Percentiles rank a stretch among this genome's conserved stretches.
Evolutionary conservation across 2,797 vertebrate genomes (phyloP).

Genomic region (Iguana delicatissima): DNA sequence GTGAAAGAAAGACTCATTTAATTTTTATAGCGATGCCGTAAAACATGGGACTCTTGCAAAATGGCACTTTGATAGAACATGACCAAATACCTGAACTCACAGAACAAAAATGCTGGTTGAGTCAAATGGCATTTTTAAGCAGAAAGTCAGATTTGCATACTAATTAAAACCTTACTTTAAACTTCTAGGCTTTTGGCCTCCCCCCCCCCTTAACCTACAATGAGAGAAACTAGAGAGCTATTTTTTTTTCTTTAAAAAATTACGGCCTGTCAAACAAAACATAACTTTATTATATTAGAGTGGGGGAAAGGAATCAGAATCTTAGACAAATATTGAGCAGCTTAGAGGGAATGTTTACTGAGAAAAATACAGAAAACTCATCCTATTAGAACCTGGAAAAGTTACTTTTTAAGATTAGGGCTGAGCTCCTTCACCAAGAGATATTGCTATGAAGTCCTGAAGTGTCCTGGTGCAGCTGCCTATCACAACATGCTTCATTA

Average conservation of each 20-base stretch:
- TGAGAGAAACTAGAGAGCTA: slow-evolving; percentile 79
- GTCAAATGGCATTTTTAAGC: slow-evolving; percentile 84
- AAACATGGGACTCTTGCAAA: slow-evolving; percentile 76
- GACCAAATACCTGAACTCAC: slow-evolving; percentile 80
- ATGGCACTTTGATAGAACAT: slow-evolving; percentile 82
- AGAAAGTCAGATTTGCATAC: slow-evolving; percentile 82
- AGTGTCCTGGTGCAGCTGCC: too few species aligned
- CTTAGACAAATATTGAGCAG: slow-evolving; percentile 32
- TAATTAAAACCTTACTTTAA: slow-evolving; percentile 84
- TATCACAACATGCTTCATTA: too few species aligned
- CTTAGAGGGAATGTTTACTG: slow-evolving; percentile 21
- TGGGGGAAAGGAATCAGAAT: background rate
- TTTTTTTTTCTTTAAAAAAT: slow-evolving; percentile 68
- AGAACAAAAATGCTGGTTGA: slow-evolving; percentile 81
- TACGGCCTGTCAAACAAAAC: slow-evolving; percentile 75
- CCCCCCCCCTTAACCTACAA: slow-evolving; percentile 65
- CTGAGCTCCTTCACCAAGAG: too few species aligned
- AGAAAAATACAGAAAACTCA: background rate
- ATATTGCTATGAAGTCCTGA: too few species aligned
- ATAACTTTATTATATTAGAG: slow-evolving; percentile 51
- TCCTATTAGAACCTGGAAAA: too few species aligned
- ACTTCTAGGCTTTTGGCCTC: slow-evolving; percentile 81
- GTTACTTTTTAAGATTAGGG: too few species aligned
- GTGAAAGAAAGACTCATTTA: slow-evolving; percentile 73
- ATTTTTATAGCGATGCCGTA: slow-evolving; percentile 78